phyloP scores from a whole-genome alignment of 2,797 vertebrate genomes.

The Brachyrhaphis roseni region DNA sequence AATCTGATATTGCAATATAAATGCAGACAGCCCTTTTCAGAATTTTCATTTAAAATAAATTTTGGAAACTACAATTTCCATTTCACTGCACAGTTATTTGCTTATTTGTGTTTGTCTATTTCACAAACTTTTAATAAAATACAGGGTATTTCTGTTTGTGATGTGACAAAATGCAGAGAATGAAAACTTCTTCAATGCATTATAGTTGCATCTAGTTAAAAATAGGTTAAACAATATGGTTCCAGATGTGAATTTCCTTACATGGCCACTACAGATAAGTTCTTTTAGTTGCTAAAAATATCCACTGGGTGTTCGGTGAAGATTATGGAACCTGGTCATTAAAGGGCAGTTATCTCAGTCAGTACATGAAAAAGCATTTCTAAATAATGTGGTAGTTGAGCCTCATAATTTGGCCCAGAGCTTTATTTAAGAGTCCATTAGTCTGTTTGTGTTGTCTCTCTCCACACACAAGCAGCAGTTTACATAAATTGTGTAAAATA shows the following conservation, averaged over 20 bases:
- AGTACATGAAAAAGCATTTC: conserved; percentile 26
- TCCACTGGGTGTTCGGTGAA: not conserved
- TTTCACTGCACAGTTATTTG: not conserved
- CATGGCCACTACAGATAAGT: not conserved
- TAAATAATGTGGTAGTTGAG: conserved; percentile 38
- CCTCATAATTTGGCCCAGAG: conserved; percentile 4
- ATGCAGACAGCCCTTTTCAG: not conserved
- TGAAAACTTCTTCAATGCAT: not conserved
- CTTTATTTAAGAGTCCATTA: conserved; percentile 16
- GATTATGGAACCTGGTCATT: conserved; percentile 16
- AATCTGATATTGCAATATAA: not conserved
- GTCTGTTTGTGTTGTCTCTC: conserved; percentile 3
- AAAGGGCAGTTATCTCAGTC: not conserved
- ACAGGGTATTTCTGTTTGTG: not conserved
- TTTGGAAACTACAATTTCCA: not conserved
- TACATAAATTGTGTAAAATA: conserved; percentile 22
- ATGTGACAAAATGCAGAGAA: not conserved
- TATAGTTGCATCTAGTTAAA: not conserved
- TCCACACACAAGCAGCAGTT: conserved; percentile 3
- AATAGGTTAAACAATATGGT: not conserved
- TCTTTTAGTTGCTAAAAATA: not conserved
- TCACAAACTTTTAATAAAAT: not conserved
- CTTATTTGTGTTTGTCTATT: not conserved
- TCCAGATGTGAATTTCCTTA: not conserved
- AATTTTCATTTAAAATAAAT: not conserved